Evolutionary conservation across 2,113 vertebrate genomes (phyloP).

Genomic region (Gobiocypris rarus): DNA sequence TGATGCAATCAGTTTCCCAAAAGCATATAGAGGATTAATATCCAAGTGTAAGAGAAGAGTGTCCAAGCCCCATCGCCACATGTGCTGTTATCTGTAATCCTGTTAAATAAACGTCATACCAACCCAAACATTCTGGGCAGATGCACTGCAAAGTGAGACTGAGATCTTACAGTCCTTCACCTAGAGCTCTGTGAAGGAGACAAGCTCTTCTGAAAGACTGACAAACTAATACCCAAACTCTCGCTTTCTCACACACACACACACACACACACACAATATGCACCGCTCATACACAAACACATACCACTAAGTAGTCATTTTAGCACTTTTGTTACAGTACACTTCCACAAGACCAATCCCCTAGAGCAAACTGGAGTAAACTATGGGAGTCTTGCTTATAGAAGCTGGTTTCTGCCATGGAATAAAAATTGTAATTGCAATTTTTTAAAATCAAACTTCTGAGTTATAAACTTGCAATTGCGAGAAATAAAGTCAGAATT

Average conservation of each 20-base stretch:
- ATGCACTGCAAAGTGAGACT: constrained; percentile 13
- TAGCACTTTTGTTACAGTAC: constrained; percentile 2
- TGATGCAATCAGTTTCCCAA: constrained; percentile 36
- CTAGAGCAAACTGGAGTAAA: constrained; percentile 10
- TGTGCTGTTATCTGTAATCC: constrained; percentile 50
- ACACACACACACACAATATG: background rate
- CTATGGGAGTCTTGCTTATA: background rate
- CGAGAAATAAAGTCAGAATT: no score
- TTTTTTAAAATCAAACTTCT: no score
- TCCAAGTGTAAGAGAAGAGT: constrained; percentile 44
- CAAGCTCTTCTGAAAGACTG: constrained; percentile 27
- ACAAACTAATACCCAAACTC: constrained; percentile 12
- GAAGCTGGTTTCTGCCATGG: no score
- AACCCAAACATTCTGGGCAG: constrained; percentile 19
- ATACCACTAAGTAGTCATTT: background rate
- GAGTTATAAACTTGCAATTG: no score
- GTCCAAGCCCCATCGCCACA: constrained; percentile 42
- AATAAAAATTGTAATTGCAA: no score
- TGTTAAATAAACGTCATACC: constrained; percentile 41
- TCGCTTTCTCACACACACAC: background rate
- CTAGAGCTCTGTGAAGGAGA: constrained; percentile 23
- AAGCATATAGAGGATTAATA: constrained; percentile 52
- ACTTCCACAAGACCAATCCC: background rate
- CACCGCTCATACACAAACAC: background rate
- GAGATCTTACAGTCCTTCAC: constrained; percentile 32